phyloP scores from a whole-genome alignment of 1,140 invertebrate species.

The Hormaphis cornu region DNA sequence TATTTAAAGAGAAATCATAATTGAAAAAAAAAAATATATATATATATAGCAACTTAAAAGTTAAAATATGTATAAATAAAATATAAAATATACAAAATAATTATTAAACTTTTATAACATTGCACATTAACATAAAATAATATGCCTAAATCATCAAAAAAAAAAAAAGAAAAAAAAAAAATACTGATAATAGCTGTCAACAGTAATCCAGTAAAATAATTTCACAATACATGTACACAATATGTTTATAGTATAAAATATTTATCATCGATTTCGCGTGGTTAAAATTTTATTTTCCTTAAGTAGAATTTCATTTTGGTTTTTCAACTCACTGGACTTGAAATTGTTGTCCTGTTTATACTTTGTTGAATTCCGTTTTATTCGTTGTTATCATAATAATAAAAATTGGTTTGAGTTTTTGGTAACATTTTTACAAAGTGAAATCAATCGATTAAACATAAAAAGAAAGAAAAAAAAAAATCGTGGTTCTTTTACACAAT shows the following conservation, averaged over 20 bases:
- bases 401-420: too few species aligned
- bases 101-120: constrained; percentile 31
- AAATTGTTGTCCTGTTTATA: too few species aligned
- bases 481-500: too few species aligned
- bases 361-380: too few species aligned
- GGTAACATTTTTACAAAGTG: too few species aligned
- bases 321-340: constrained; percentile 10
- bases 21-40: constrained; percentile 23
- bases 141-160: constrained; percentile 16
- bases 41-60: constrained; percentile 18
- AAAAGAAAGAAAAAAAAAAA: too few species aligned
- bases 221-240: constrained; percentile 13
- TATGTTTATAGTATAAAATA: constrained; percentile 3
- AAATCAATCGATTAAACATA: too few species aligned
- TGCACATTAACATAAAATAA: constrained; percentile 31
- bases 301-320: constrained; percentile 28
- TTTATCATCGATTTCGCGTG: background rate
- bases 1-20: background rate
- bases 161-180: background rate
- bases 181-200: constrained; percentile 31
- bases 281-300: background rate
- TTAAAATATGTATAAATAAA: constrained; percentile 30
- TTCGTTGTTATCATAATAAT: too few species aligned
- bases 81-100: constrained; percentile 33
- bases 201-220: constrained; percentile 20